Evolutionary conservation across 1,140 invertebrate species (phyloP).

Genomic region (Drosophila dunni): DNA sequence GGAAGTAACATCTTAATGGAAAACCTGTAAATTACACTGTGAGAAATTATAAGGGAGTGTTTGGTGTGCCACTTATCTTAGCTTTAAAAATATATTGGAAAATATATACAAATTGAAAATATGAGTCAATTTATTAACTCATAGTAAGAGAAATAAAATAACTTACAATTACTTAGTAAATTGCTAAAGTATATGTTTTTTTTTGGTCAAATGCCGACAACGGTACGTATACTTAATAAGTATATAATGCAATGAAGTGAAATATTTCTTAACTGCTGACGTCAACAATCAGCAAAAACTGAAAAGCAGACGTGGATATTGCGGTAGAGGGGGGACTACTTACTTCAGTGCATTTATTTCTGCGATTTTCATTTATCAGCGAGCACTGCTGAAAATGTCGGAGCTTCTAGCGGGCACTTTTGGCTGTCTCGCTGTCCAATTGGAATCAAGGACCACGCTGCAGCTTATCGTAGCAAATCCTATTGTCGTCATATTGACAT

Average conservation of each 20-base stretch:
- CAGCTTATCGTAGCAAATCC: slow-evolving; percentile 77
- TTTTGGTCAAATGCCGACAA: background rate
- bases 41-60: background rate
- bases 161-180: slow-evolving; percentile 7
- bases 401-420: slow-evolving; percentile 7
- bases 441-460: slow-evolving; percentile 65
- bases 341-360: slow-evolving; percentile 74
- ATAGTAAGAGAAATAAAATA: no score
- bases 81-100: background rate
- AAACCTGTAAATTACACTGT: background rate
- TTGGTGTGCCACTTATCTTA: no score
- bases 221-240: slow-evolving; percentile 30
- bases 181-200: background rate
- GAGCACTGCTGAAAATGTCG: slow-evolving; percentile 46
- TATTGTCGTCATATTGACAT: slow-evolving; percentile 82
- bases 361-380: slow-evolving; percentile 80
- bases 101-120: background rate
- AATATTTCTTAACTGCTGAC: slow-evolving; percentile 76
- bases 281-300: slow-evolving; percentile 40
- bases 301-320: background rate
- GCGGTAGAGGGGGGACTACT: slow-evolving; percentile 25
- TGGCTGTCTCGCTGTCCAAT: slow-evolving; percentile 18
- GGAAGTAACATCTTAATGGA: background rate
- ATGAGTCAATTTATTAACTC: no score
- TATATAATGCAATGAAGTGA: slow-evolving; percentile 45